Conservation (phyloP, 1,140 invertebrate genomes). For the Linepithema humile region DNA sequence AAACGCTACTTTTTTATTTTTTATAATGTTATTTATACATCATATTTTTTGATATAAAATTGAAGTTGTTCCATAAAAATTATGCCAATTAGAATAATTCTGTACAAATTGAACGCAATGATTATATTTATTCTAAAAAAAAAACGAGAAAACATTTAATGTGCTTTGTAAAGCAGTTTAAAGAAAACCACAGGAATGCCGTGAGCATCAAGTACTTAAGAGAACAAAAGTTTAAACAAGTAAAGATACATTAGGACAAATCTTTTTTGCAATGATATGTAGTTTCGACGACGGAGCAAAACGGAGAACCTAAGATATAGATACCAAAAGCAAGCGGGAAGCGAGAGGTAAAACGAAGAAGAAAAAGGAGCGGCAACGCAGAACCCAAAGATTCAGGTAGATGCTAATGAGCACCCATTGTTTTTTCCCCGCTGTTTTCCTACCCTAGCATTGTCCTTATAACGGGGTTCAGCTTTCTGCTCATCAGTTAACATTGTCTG, state of each 20-base stretch:
- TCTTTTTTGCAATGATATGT: background rate
- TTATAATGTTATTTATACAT: background rate
- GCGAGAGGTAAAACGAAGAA: constrained; percentile 22
- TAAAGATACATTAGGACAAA: background rate
- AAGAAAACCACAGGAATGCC: background rate
- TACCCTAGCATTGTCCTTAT: constrained; percentile 66
- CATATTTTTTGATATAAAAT: background rate
- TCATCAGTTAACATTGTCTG: constrained; percentile 75
- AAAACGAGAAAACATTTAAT: background rate
- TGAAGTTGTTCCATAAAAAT: background rate
- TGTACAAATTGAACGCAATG: background rate
- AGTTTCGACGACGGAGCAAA: background rate
- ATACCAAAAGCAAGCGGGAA: constrained; percentile 47
- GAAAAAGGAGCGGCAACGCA: constrained; percentile 27
- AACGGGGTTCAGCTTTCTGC: constrained; percentile 42
- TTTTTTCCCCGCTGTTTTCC: constrained; percentile 71
- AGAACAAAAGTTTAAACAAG: background rate
- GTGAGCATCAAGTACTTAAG: constrained; percentile 24
- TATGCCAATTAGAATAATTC: background rate
- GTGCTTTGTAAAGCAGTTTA: background rate
- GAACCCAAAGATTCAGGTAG: constrained; percentile 68
- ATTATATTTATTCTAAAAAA: background rate
- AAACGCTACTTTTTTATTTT: background rate
- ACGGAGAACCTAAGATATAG: background rate
- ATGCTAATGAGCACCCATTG: constrained; percentile 74